These are phyloP conservation scores for Cyprinodon variegatus DNA, from an alignment of 2,113 vertebrate genomes.

Conservation along the genomic window DNA sequence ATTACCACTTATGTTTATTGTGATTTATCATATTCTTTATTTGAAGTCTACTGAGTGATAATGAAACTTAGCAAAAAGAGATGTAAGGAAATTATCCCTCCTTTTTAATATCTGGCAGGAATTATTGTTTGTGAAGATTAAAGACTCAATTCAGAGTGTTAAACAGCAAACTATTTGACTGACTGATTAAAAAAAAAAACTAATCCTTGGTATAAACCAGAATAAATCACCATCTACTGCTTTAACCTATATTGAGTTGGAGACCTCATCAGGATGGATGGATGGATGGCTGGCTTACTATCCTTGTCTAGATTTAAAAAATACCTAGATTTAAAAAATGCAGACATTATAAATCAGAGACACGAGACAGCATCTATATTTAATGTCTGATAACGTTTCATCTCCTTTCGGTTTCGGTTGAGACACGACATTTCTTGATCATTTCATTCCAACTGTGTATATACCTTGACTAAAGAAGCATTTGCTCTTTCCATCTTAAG, in stretches of 20 bases:
- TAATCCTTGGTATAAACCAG: not conserved
- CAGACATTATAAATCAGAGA: constrained; percentile 65
- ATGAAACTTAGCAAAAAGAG: no score
- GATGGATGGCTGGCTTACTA: constrained; percentile 22
- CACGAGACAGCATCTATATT: constrained; percentile 76
- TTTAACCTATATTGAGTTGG: no score
- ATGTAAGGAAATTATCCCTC: no score
- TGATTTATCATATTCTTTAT: no score
- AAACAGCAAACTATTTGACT: no score
- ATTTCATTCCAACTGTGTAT: constrained; percentile 64
- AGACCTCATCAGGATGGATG: not conserved
- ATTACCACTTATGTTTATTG: no score
- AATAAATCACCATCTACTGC: no score
- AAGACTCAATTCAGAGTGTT: no score
- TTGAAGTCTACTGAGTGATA: no score
- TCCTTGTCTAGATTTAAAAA: constrained; percentile 1
- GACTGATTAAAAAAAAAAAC: no score
- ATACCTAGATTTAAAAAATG: constrained; percentile 52
- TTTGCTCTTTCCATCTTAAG: constrained; percentile 78
- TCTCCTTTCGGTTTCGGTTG: constrained; percentile 66
- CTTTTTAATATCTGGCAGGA: no score
- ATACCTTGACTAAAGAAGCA: constrained; percentile 79
- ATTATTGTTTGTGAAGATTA: no score
- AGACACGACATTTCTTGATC: constrained; percentile 76
- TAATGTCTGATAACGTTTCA: constrained; percentile 78